Conservation (phyloP, 2,797 vertebrate genomes). For the Neosilurus hyrtlii region DNA sequence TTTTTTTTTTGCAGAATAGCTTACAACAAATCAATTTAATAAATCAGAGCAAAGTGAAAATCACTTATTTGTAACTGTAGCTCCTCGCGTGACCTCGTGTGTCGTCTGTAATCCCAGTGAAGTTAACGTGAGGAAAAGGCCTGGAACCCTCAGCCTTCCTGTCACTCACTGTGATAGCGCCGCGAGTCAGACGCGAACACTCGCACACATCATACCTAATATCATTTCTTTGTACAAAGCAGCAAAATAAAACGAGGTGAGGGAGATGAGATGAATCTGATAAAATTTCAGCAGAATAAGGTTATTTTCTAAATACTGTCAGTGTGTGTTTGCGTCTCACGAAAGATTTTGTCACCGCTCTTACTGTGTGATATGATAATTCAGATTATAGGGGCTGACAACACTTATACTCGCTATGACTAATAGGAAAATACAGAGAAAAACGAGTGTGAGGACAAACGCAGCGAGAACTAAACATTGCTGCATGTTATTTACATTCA, state of each 20-base stretch:
- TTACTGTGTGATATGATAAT: background rate
- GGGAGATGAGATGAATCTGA: background rate
- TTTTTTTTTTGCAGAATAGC: background rate
- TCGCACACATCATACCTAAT: background rate
- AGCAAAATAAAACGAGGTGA: background rate
- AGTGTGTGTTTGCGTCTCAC: background rate
- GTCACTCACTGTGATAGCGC: constrained; percentile 1
- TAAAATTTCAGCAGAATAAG: background rate
- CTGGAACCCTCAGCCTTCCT: background rate
- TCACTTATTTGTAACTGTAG: background rate
- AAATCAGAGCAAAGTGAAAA: background rate
- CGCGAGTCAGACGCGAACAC: background rate
- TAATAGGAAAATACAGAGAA: background rate
- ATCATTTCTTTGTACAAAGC: background rate
- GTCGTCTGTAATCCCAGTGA: background rate
- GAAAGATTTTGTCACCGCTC: background rate
- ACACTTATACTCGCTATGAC: background rate
- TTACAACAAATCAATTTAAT: background rate
- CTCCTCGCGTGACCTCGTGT: background rate
- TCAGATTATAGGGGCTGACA: background rate
- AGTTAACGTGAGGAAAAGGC: background rate
- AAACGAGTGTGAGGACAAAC: background rate
- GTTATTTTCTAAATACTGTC: background rate
- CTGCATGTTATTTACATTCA: too few relatives aligned
- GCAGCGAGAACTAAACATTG: too few relatives aligned